phyloP scores from a whole-genome alignment of 2,113 vertebrate species.

The Pithys albifrons region DNA sequence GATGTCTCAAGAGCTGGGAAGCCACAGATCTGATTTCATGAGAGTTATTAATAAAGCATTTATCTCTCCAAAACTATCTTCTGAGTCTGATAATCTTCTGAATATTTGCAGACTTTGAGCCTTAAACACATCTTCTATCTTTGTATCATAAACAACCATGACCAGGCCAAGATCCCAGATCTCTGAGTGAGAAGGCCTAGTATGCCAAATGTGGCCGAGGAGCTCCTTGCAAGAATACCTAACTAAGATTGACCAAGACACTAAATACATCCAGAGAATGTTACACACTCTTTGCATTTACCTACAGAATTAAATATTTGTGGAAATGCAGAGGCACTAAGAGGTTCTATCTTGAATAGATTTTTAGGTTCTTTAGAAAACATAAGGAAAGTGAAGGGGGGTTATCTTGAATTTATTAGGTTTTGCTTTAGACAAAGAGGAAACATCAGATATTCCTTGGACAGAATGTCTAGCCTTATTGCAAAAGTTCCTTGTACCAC shows the following conservation, averaged over 20 bases:
- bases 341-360: background rate
- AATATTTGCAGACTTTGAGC: background rate
- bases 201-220: background rate
- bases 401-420: background rate
- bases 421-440: background rate
- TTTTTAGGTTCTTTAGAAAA: background rate
- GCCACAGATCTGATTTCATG: background rate
- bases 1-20: background rate
- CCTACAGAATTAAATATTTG: background rate
- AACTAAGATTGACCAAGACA: background rate
- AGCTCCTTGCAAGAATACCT: background rate
- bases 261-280: background rate
- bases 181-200: background rate
- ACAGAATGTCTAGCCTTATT: background rate
- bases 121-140: background rate
- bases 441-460: background rate
- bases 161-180: background rate
- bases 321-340: background rate
- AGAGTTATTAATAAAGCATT: background rate
- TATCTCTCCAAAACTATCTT: background rate
- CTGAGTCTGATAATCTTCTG: background rate
- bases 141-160: accelerated
- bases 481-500: background rate
- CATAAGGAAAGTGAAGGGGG: accelerated
- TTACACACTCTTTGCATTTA: background rate